A percentile compares a stretch with the other conserved stretches of the same genome.
Evolutionary conservation across 2,113 vertebrate genomes (phyloP).

Genomic region (Prinia subflava): DNA sequence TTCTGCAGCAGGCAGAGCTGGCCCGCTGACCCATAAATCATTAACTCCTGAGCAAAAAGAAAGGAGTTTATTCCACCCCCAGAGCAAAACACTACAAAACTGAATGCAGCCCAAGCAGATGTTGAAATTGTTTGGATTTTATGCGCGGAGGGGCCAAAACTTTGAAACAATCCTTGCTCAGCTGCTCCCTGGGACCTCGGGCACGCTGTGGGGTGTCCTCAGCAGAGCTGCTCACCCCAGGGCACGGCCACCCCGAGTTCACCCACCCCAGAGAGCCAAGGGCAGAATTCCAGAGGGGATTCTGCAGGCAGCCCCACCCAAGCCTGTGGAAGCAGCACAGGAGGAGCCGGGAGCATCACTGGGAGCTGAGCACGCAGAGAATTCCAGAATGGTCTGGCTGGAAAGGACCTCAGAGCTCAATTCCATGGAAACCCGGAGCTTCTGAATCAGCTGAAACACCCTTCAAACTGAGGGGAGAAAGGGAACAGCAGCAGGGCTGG

Average conservation of each 20-base stretch:
- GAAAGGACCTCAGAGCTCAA: not conserved
- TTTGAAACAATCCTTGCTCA: not conserved
- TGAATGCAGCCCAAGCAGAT: not conserved
- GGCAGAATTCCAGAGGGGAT: rapidly evolving
- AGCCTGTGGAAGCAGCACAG: rapidly evolving
- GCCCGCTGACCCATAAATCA: not conserved
- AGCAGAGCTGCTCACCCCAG: not conserved
- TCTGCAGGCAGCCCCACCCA: not conserved
- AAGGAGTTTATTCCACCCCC: not conserved
- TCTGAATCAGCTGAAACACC: not conserved
- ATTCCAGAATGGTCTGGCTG: not conserved
- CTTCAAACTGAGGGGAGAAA: rapidly evolving
- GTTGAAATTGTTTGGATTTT: conserved; percentile 49
- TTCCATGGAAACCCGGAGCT: not conserved
- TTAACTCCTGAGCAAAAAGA: not conserved
- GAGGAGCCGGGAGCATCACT: not conserved
- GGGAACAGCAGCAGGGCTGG: not conserved
- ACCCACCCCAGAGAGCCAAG: not conserved
- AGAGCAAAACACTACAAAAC: not conserved
- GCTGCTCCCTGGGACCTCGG: not conserved
- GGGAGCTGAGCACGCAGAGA: rapidly evolving
- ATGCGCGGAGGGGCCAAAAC: not conserved
- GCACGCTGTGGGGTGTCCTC: rapidly evolving
- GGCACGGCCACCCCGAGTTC: rapidly evolving
- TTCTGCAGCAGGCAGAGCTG: not conserved